Evolutionary conservation across 1,140 invertebrate species (phyloP), one percentile per base, ranked within the genome.

Genomic region (Phthorimaea operculella): DNA sequence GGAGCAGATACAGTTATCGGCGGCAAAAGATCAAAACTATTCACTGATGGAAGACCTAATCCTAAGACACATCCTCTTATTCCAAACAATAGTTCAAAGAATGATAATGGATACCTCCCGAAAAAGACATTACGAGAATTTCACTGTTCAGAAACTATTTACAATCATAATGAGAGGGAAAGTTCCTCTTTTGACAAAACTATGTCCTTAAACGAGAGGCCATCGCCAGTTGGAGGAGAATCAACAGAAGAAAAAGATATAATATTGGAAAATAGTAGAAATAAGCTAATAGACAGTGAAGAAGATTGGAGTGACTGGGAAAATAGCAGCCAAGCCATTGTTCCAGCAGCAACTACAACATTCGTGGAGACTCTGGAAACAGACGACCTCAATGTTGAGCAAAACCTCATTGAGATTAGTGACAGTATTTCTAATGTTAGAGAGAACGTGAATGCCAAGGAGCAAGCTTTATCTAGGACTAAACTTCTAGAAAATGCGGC

Each of bases 171-270:
- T 54, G 62, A 64, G 50, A 69, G 76, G 42, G 61, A 60, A 56
- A 54, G 61, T 5, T 61, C 74, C 51, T 48, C 50, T 50, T 76
- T 74, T 67, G 79, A 84, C 59, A 75, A 74, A 55, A 63, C 70
- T 54, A 64, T 86, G 34, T 73, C 86, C 33, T 76, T 94, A 64
- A 89, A 91, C 15, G 90, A 93, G 79, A 87, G 93, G 58, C 90
- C 91, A 18, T 91, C 92, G 12, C 93, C 93, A 0, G 93, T 94
- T 63, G 93, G 93, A 15, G 93, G 93, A 8, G 93, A 95, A 79
- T 92, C 90, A 68, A 86, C 89, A 62, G 87, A 89, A 4, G 86
- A 88, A 51, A 81, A 87, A 60, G 60, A 63, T 33, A 76, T 76
- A 54, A 79, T 59, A 42, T 71, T 69, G 62, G 52, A 81, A 64